phyloP scores from a whole-genome alignment of 2,113 vertebrate genomes.

The Hippopotamus amphibius region DNA sequence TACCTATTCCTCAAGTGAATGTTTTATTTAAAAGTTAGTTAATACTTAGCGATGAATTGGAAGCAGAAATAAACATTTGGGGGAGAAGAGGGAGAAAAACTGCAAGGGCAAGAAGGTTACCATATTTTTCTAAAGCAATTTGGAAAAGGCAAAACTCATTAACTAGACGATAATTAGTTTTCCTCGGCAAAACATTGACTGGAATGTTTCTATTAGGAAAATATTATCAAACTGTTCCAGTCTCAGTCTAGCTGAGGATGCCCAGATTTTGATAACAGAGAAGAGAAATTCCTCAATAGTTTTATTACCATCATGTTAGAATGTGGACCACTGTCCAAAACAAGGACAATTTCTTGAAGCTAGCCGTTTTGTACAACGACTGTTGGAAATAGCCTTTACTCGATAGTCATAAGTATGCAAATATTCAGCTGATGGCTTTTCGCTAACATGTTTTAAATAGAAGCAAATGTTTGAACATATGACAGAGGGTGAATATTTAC shows the following conservation, averaged over 20 bases:
- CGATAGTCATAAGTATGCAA: background rate
- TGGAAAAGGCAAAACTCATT: constrained; percentile 64
- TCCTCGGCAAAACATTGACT: constrained; percentile 61
- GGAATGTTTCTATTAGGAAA: constrained; percentile 76
- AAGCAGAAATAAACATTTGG: constrained; percentile 13
- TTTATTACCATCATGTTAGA: constrained; percentile 45
- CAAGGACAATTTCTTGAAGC: background rate
- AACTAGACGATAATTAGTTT: constrained; percentile 65
- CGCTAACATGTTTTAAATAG: constrained; percentile 40
- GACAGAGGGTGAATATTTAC: constrained; percentile 39
- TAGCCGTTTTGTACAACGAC: background rate
- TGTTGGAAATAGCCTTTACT: constrained; percentile 38
- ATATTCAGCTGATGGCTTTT: constrained; percentile 36
- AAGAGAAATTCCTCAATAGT: constrained; percentile 51
- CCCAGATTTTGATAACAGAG: constrained; percentile 49
- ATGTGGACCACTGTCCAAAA: constrained; percentile 2
- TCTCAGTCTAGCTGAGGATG: constrained; percentile 1
- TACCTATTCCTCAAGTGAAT: constrained; percentile 20
- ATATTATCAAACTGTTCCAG: constrained; percentile 49
- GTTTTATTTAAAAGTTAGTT: constrained; percentile 60
- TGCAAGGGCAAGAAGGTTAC: constrained; percentile 46
- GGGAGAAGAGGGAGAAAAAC: background rate
- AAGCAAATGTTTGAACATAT: constrained; percentile 63
- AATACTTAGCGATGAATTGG: constrained; percentile 12
- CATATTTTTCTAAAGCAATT: constrained; percentile 68